Percentiles rank a stretch among this genome's conserved stretches.
Conservation (phyloP, 2,113 vertebrate genomes). For the Girardinichthys multiradiatus region DNA sequence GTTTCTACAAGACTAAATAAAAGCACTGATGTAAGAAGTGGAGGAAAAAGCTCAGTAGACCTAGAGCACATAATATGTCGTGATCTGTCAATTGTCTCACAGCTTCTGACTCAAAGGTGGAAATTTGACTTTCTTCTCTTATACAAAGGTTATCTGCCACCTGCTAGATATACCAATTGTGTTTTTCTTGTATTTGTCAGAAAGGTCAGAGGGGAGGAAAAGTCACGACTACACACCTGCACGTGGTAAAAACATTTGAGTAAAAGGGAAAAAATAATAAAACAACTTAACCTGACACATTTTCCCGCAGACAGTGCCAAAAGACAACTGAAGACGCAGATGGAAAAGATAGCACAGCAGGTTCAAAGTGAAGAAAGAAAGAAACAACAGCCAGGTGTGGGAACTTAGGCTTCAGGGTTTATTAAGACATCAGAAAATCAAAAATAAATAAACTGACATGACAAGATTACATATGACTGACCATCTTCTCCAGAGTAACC, state of each 20-base stretch:
- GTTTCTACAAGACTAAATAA: conserved; percentile 5
- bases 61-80: conserved; percentile 32
- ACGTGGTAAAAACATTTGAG: conserved; percentile 39
- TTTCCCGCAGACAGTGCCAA: conserved; percentile 79
- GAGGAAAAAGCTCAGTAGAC: conserved; percentile 18
- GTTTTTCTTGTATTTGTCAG: conserved; percentile 11
- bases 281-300: conserved; percentile 79
- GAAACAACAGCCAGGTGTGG: conserved; percentile 14
- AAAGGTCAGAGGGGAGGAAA: conserved; percentile 21
- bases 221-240: conserved; percentile 61
- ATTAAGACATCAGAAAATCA: not conserved
- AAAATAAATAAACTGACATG: not conserved
- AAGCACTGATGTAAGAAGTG: conserved; percentile 29
- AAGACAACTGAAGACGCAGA: conserved; percentile 70
- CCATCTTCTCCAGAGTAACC: conserved; percentile 95
- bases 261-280: conserved; percentile 24
- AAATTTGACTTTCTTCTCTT: conserved; percentile 58
- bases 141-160: conserved; percentile 66
- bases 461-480: conserved; percentile 70
- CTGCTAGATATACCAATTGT: conserved; percentile 50
- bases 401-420: not conserved
- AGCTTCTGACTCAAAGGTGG: conserved; percentile 54
- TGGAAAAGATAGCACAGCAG: conserved; percentile 32
- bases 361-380: conserved; percentile 32
- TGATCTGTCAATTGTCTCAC: conserved; percentile 62